Conservation (phyloP, 1,140 invertebrate genomes). For the Papilio helenus region DNA sequence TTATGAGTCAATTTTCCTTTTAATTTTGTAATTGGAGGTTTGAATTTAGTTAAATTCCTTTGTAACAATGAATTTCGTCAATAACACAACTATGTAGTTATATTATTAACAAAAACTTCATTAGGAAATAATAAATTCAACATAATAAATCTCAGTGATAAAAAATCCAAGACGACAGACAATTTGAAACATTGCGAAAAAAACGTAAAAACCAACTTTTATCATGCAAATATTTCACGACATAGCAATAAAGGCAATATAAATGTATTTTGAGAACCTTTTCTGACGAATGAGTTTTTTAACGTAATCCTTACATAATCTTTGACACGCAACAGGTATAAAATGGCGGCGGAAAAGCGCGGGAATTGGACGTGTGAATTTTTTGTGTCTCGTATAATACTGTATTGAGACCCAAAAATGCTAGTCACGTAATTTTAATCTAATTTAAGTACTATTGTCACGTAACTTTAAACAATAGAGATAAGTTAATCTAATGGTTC, state of each 20-base stretch:
- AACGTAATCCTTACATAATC: conserved; percentile 19
- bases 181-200: background rate
- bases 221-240: conserved; percentile 27
- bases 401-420: background rate
- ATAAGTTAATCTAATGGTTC: background rate
- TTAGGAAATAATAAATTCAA: background rate
- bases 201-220: background rate
- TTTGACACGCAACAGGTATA: background rate
- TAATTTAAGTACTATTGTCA: background rate
- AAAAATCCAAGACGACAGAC: background rate
- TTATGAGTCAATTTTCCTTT: no score
- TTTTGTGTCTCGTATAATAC: background rate
- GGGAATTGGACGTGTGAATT: background rate
- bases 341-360: conserved; percentile 4
- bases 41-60: background rate
- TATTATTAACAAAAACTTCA: background rate
- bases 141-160: background rate
- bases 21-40: background rate
- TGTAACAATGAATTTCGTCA: background rate
- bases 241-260: background rate
- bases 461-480: background rate
- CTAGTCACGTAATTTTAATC: background rate
- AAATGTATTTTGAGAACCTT: background rate
- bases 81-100: background rate
- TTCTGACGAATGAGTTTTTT: conserved; percentile 1